Evolutionary conservation across 2,113 vertebrate genomes (phyloP).

Genomic region (Sorex araneus): DNA sequence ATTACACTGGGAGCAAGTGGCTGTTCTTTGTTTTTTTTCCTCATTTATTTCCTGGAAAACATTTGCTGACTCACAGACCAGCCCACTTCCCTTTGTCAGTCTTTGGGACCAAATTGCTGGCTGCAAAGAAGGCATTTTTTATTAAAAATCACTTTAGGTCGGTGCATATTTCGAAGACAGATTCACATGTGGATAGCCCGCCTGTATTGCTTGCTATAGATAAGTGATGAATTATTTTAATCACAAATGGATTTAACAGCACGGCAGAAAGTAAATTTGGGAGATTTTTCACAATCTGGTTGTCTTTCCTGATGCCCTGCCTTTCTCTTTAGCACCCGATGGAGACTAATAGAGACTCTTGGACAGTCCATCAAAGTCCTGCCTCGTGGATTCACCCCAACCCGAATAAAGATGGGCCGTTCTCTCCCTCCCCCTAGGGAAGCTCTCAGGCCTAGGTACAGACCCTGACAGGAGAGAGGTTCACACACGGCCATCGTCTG

Average conservation of each 20-base stretch:
- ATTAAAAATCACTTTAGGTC: constrained; percentile 82
- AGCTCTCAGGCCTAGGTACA: background rate
- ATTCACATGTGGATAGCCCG: constrained; percentile 72
- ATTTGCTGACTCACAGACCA: constrained; percentile 44
- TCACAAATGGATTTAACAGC: constrained; percentile 86
- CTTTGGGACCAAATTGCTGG: constrained; percentile 67
- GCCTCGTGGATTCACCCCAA: constrained; percentile 39
- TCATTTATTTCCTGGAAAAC: constrained; percentile 76
- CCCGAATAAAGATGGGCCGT: constrained; percentile 48
- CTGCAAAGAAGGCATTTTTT: constrained; percentile 84
- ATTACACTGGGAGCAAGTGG: background rate
- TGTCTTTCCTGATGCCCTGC: constrained; percentile 78
- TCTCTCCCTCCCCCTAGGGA: background rate
- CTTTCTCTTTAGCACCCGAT: constrained; percentile 78
- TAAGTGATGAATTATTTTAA: constrained; percentile 87
- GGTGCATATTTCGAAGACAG: constrained; percentile 75
- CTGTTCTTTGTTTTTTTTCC: constrained; percentile 9
- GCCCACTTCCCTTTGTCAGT: constrained; percentile 54
- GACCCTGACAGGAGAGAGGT: background rate
- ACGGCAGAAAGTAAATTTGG: constrained; percentile 82
- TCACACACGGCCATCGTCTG: rapidly evolving
- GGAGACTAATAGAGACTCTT: constrained; percentile 76
- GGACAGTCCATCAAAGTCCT: constrained; percentile 71
- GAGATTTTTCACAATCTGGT: constrained; percentile 83
- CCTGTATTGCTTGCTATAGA: constrained; percentile 74